Conservation (phyloP, 1,140 invertebrate genomes). For the Coptotermes formosanus region DNA sequence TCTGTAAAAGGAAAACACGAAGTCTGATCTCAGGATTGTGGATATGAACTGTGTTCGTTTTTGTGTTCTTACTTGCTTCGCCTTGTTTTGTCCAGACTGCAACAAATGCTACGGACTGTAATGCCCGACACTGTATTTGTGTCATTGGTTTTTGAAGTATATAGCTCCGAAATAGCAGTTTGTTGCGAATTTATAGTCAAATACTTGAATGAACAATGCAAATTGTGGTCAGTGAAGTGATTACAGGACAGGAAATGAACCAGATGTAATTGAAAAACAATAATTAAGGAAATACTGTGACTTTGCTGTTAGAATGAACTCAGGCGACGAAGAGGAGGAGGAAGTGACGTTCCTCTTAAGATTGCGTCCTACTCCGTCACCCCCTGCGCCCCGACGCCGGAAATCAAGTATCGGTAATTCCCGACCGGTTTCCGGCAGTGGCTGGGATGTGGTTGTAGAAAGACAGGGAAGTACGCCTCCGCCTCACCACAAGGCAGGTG, state of each 20-base stretch:
- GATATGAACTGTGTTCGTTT: no score
- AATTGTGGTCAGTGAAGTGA: no score
- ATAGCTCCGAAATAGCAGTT: no score
- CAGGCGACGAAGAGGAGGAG: slow-evolving; percentile 31
- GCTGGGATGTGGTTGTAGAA: slow-evolving; percentile 32
- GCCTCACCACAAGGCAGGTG: not conserved
- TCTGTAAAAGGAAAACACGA: no score
- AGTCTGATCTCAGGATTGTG: no score
- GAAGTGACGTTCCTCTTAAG: slow-evolving; percentile 33
- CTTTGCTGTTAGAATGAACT: not conserved
- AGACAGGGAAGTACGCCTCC: not conserved
- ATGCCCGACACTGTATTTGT: no score
- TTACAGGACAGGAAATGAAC: not conserved
- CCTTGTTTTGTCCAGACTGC: no score
- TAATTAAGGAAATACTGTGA: not conserved
- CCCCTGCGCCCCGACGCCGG: slow-evolving; percentile 24
- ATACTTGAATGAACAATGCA: no score
- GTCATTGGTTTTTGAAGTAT: no score
- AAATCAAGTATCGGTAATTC: slow-evolving; percentile 19
- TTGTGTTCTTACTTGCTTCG: no score
- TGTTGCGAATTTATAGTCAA: no score
- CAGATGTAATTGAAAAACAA: not conserved
- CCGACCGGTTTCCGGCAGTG: not conserved
- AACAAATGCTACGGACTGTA: no score
- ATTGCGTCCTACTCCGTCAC: slow-evolving; percentile 31